Conservation (phyloP, 37 sponge, comb jelly and placozoan species). For the Bolinopsis microptera region DNA sequence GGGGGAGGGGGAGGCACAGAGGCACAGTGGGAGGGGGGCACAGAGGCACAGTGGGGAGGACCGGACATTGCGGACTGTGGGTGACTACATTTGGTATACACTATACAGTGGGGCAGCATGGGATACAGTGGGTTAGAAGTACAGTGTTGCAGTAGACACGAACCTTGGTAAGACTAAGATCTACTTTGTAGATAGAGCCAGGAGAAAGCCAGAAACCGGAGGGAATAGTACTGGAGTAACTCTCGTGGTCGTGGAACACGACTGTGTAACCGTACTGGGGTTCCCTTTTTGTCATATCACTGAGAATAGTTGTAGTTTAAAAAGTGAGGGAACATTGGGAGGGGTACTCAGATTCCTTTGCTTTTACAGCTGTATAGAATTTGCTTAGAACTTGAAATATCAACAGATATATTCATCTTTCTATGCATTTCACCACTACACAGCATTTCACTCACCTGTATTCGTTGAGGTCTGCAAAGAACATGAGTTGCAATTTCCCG, state of each 20-base stretch:
- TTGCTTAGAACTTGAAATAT: background rate
- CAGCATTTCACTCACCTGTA: no score
- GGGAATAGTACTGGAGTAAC: constrained; percentile 18
- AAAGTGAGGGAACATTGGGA: background rate
- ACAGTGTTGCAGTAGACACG: no score
- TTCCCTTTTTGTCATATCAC: background rate
- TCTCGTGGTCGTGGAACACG: constrained; percentile 53
- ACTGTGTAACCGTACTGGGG: constrained; percentile 50
- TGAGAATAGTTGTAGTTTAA: background rate
- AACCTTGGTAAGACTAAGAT: background rate
- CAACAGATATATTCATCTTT: background rate
- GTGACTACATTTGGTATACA: no score
- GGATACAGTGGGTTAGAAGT: no score
- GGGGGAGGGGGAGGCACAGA: no score
- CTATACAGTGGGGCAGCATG: no score
- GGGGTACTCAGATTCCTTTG: no score
- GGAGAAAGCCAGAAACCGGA: constrained; percentile 46
- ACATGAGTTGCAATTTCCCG: constrained; percentile 46
- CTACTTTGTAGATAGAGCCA: constrained; percentile 27
- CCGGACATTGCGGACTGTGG: no score
- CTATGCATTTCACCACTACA: no score
- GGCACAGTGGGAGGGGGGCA: no score
- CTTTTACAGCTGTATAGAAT: no score
- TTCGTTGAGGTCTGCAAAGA: constrained; percentile 50
- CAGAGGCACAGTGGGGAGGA: no score